A percentile compares a stretch with the other conserved stretches of the same genome.
These are phyloP conservation scores for Larimichthys crocea DNA, from an alignment of 2,113 vertebrate species.

Conservation along the genomic window DNA sequence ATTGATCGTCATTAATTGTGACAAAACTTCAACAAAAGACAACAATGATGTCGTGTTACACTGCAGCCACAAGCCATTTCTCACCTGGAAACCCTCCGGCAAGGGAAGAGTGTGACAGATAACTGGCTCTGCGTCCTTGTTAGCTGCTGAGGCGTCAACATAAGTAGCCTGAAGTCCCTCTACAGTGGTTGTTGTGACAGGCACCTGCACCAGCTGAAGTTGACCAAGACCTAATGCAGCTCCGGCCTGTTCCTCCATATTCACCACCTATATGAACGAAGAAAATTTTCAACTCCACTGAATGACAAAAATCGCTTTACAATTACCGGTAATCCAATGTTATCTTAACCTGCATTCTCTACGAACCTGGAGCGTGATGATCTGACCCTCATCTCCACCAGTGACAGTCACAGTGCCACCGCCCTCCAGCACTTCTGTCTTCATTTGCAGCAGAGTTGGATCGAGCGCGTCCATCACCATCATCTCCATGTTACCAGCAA, in stretches of 20 bases:
- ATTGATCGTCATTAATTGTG: background rate
- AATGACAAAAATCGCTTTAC: background rate
- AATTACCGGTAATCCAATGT: background rate
- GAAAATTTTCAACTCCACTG: background rate
- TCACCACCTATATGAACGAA: slow-evolving; percentile 88
- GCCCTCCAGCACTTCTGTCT: slow-evolving; percentile 88
- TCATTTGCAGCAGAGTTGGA: slow-evolving; percentile 96
- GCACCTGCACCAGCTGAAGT: slow-evolving; percentile 97
- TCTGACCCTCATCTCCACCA: slow-evolving; percentile 94
- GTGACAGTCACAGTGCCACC: slow-evolving; percentile 79
- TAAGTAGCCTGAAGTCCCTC: slow-evolving; percentile 95
- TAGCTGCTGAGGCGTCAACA: slow-evolving; percentile 86
- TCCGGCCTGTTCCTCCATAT: slow-evolving; percentile 96
- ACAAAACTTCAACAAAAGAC: background rate
- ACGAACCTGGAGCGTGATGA: slow-evolving; percentile 91
- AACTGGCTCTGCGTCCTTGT: slow-evolving; percentile 94
- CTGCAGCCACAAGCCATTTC: background rate
- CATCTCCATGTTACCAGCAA: slow-evolving; percentile 88
- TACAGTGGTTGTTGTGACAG: slow-evolving; percentile 93
- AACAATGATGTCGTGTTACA: background rate
- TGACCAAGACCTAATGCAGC: slow-evolving; percentile 93
- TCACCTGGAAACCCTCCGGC: slow-evolving; percentile 95
- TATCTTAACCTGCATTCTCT: background rate
- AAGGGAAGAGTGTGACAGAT: slow-evolving; percentile 98
- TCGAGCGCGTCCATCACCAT: slow-evolving; percentile 98